Percentiles rank a stretch among this genome's conserved stretches.
Conservation (phyloP, 2,797 vertebrate genomes). For the Chrosomus eos region DNA sequence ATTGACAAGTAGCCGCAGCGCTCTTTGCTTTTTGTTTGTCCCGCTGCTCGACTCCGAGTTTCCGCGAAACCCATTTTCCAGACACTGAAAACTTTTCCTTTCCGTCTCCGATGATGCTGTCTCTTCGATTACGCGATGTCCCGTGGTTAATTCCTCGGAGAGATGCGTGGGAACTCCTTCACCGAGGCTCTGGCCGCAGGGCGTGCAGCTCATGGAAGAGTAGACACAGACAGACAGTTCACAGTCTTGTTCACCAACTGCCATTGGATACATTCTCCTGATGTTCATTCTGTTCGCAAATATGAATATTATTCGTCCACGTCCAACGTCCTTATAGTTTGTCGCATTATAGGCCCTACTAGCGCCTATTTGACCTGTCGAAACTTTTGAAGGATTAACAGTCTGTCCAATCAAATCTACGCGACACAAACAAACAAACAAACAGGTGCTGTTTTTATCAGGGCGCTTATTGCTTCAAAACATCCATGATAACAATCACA, state of each 20-base stretch:
- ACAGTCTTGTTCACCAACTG: background rate
- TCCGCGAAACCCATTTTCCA: background rate
- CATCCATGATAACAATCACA: background rate
- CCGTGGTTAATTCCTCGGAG: background rate
- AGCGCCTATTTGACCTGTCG: conserved; percentile 29
- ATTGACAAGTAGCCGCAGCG: conserved; percentile 71
- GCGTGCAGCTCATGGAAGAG: background rate
- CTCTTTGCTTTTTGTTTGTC: conserved; percentile 70
- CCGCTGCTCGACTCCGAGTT: background rate
- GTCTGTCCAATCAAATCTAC: conserved; percentile 38
- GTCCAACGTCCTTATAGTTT: background rate
- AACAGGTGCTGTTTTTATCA: conserved; percentile 12
- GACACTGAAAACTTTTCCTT: background rate
- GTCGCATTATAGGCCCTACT: background rate
- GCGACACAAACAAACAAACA: conserved; percentile 10
- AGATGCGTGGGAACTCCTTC: conserved; percentile 3
- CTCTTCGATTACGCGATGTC: conserved; percentile 2
- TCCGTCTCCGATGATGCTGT: background rate
- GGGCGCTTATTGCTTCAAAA: background rate
- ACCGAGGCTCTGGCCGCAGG: background rate
- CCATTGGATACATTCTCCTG: background rate
- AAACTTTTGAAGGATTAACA: conserved; percentile 36
- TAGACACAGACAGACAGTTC: conserved; percentile 3
- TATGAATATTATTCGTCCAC: background rate
- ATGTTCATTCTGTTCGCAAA: conserved; percentile 32